Conservation (phyloP, 2,113 vertebrate genomes). For the Amblyornis subalaris region DNA sequence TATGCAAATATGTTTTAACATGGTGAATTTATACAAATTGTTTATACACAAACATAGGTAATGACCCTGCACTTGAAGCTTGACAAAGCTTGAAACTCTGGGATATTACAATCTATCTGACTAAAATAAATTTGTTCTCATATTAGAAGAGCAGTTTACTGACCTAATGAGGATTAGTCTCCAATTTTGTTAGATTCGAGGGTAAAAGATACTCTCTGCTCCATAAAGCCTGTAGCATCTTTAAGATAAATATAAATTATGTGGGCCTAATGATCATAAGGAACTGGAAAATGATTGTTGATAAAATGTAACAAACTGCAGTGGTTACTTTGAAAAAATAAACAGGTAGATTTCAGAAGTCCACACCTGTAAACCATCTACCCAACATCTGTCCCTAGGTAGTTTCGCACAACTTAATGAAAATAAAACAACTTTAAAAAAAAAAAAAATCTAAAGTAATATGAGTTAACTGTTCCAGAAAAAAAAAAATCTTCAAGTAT, state of each 20-base stretch:
- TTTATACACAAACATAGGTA: background rate
- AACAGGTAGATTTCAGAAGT: background rate
- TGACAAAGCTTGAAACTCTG: background rate
- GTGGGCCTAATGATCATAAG: background rate
- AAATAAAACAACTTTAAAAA: background rate
- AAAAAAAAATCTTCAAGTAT: background rate
- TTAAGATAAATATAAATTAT: background rate
- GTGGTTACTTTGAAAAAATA: background rate
- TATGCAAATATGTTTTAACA: background rate
- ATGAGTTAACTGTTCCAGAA: fast-evolving
- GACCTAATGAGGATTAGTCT: background rate
- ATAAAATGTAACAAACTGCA: background rate
- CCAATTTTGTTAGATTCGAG: background rate
- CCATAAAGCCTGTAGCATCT: background rate
- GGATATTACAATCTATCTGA: background rate
- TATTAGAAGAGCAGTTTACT: background rate
- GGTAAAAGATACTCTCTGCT: background rate
- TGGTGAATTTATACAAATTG: background rate
- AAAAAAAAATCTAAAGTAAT: background rate
- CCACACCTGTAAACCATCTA: background rate
- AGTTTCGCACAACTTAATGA: background rate
- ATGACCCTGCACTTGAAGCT: background rate
- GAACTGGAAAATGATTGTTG: background rate
- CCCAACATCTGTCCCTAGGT: background rate
- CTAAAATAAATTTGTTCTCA: background rate